Conservation (phyloP, 2,113 vertebrate genomes). For the sheep (Ovis aries) region DNA sequence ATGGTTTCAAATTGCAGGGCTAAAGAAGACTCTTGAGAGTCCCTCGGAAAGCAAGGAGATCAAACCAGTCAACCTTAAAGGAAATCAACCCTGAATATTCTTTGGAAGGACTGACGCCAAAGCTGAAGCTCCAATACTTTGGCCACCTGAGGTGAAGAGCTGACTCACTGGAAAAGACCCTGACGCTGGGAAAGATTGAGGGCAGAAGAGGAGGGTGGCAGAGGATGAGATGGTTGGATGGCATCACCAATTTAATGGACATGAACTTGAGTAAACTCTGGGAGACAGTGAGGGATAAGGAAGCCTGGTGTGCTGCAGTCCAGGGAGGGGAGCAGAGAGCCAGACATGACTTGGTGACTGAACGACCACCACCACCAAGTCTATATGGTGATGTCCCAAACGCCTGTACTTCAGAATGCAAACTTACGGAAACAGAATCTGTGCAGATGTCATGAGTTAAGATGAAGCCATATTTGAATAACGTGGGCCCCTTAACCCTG, state of each 20-base stretch:
- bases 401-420: neutral
- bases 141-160: neutral
- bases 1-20: neutral
- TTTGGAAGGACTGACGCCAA: neutral
- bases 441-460: neutral
- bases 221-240: neutral
- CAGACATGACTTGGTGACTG: neutral
- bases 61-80: neutral
- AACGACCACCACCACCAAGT: neutral
- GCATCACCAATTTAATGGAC: neutral
- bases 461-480: neutral
- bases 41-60: neutral
- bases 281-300: neutral
- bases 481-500: neutral
- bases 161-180: neutral
- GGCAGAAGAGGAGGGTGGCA: neutral
- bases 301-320: neutral
- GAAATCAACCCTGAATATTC: neutral
- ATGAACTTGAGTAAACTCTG: neutral
- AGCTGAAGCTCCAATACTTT: neutral
- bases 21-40: neutral
- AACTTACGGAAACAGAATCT: neutral
- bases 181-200: neutral
- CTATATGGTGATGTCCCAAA: neutral
- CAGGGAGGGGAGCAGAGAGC: neutral